Evolutionary conservation across 2,113 vertebrate genomes (phyloP).

Genomic region (Greenwoodochromis staneri): DNA sequence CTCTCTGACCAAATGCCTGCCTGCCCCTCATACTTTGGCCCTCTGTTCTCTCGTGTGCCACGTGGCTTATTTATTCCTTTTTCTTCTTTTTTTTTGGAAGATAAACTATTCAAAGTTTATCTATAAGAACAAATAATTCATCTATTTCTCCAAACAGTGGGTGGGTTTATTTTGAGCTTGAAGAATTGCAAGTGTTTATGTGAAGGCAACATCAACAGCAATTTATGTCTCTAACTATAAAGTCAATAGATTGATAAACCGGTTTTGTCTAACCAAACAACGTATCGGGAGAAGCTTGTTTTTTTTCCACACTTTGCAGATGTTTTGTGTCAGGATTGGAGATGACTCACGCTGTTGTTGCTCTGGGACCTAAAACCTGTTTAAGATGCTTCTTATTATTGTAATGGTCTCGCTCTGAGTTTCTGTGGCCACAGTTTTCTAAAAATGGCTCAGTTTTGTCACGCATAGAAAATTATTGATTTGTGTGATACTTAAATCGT

Average conservation of each 20-base stretch:
- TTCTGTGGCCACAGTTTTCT: background rate
- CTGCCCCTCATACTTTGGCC: background rate
- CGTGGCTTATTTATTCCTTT: background rate
- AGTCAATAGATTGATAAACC: background rate
- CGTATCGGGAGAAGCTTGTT: background rate
- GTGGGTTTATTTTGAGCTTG: background rate
- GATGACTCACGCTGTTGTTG: slow-evolving; percentile 12
- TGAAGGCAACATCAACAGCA: background rate
- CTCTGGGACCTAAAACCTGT: background rate
- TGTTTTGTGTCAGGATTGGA: slow-evolving; percentile 25
- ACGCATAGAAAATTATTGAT: background rate
- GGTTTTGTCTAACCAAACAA: background rate
- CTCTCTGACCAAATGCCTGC: background rate
- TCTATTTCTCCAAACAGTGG: background rate
- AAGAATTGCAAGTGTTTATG: background rate
- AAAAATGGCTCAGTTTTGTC: background rate
- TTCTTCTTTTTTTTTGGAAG: background rate
- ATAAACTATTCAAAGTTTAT: background rate
- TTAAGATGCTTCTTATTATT: slow-evolving; percentile 16
- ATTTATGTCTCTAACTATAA: background rate
- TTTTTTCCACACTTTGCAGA: background rate
- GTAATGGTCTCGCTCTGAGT: background rate
- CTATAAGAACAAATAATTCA: background rate
- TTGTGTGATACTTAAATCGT: background rate
- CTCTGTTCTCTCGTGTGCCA: background rate